A percentile compares a stretch with the other conserved stretches of the same genome.
Conservation (phyloP, 2,113 vertebrate genomes). For the Vireo altiloquus region DNA sequence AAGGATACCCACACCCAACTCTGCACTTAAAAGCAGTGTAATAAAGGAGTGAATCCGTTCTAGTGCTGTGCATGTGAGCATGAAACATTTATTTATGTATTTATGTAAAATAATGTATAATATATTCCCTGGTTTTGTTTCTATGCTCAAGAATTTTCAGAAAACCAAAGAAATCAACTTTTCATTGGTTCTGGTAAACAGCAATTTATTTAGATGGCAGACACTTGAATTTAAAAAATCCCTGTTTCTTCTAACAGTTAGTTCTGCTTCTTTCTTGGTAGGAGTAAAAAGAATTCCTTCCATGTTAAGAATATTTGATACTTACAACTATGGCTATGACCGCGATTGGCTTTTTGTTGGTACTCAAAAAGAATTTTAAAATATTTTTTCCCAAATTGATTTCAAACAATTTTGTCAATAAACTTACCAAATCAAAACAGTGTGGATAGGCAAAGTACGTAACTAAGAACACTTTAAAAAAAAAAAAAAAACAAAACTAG, state of each 20-base stretch:
- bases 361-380: neutral
- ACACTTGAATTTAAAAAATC: neutral
- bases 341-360: accelerated
- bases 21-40: neutral
- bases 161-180: neutral
- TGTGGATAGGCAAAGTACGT: neutral
- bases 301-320: neutral
- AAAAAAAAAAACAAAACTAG: neutral
- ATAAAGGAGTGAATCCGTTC: neutral
- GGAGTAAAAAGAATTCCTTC: neutral
- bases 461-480: neutral
- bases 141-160: neutral
- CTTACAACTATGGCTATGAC: neutral
- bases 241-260: neutral
- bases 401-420: neutral
- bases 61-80: neutral
- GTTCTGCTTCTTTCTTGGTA: neutral
- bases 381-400: neutral
- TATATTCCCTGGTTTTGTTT: neutral
- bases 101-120: neutral
- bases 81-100: neutral
- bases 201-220: neutral
- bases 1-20: too few relatives aligned
- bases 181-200: neutral
- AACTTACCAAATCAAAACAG: neutral